A percentile compares a stretch with the other conserved stretches of the same genome.
Evolutionary conservation across 2,113 vertebrate species (phyloP).

Genomic region (Prietella phreatophila): DNA sequence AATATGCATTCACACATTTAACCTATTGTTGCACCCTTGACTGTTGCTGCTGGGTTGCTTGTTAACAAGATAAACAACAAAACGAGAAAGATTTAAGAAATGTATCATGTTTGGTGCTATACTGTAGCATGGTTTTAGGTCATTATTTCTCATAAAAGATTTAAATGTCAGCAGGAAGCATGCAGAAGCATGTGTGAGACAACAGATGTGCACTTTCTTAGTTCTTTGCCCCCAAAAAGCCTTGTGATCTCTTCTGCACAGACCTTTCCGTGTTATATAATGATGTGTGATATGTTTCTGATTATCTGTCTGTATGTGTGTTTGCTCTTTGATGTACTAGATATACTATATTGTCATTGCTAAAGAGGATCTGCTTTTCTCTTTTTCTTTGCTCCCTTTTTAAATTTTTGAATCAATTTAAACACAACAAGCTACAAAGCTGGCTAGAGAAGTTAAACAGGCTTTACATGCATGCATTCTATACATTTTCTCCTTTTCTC

Average conservation of each 20-base stretch:
- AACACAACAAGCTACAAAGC: background rate
- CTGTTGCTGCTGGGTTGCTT: conserved; percentile 6
- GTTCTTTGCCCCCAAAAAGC: conserved; percentile 5
- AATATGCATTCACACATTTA: conserved; percentile 42
- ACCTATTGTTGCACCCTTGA: conserved; percentile 33
- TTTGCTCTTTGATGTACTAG: conserved; percentile 43
- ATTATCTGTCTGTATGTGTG: conserved; percentile 19
- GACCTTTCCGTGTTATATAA: conserved; percentile 8
- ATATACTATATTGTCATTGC: conserved; percentile 9
- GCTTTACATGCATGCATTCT: background rate
- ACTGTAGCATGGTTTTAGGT: conserved; percentile 12
- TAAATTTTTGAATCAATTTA: background rate
- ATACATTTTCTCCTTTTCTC: background rate
- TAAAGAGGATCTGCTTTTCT: conserved; percentile 9
- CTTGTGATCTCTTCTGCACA: conserved; percentile 27
- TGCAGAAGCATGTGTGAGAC: conserved; percentile 5
- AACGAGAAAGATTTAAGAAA: background rate
- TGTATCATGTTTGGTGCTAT: background rate
- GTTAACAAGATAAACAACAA: background rate
- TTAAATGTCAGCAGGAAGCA: background rate
- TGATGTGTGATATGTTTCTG: conserved; percentile 16
- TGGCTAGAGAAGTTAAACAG: background rate
- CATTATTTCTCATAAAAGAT: conserved; percentile 4
- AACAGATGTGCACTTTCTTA: conserved; percentile 22
- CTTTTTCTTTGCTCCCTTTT: background rate